Evolutionary conservation across 2,113 vertebrate species (phyloP), one percentile per base, ranked within the genome.

Genomic region (Esox niger): DNA sequence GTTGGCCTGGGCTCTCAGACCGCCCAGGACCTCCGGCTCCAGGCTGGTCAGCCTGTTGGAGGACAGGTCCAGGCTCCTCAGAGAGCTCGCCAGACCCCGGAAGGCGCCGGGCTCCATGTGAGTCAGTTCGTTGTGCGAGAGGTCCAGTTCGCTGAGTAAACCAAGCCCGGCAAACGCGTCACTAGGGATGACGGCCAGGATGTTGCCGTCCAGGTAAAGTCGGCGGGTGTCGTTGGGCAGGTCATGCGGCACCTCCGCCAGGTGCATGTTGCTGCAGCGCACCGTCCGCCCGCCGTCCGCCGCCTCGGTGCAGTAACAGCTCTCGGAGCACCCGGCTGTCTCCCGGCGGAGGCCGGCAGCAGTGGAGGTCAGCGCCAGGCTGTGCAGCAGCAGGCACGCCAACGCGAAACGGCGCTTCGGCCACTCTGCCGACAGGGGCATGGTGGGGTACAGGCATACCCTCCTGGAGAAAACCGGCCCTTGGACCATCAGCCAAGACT

Each of bases 171-270:
- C 84, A 78, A 96, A 95, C 59, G 92, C 88, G 0, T 93, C 84
- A 0, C 78, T 83, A 2, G 93, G 91, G 62, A 96, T 82, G 2
- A 88, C 91, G 1, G 81, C 75, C 76, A 95, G 91, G 32, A 74
- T 84, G 86, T 96, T 96, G 82, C 86, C 91, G 73, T 95, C 93
- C 85, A 96, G 88, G 78, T 92, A 94, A 69, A 96, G 91, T 26
- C 90, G 92, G 63, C 86, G 82, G 75, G 95, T 95, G 68, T 88
- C 87, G 0, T 94, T 94, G 65, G 94, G 92, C 15, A 85, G 64
- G 26, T 63, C 71, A 6, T 23, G 43, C 2, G 84, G 84, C 7
- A 86, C 63, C 68, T 75, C 67, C 8, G 63, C 26, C 25, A 77
- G 31, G 25, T 68, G 49, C 66, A 73, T 55, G 62, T 54, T 26